Evolutionary conservation across 2,888 invertebrate genomes (phyloP), one percentile per base, ranked within the genome.

Genomic region (Synergus umbraculus): DNA sequence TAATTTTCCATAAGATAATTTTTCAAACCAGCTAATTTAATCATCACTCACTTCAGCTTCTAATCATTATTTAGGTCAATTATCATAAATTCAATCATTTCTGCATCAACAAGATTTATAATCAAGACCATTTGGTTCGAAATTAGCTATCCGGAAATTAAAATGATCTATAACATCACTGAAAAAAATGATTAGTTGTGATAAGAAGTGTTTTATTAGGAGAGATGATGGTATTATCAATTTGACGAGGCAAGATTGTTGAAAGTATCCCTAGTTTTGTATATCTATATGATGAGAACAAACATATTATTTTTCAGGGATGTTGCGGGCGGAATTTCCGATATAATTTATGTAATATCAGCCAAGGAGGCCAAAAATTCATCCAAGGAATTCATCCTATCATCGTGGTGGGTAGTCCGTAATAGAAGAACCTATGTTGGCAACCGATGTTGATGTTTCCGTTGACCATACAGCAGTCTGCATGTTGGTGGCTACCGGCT

Each of bases 401-500:
- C 54, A 54, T 54, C 54, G 54, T n/a, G n/a, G 54, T n/a, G n/a
- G 54, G 54, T 54, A 54, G 49, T 15, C 4, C 49, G 13, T 49
- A 15, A 49, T 49, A 49, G 49, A n/a, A 7, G n/a, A 49, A 49
- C 49, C 9, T 54, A 54, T 54, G n/a, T n/a, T n/a, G 8, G n/a
- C 60, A 18, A 60, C 22, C 60, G 5, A 60, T 60, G 22, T 60
- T 60, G 60, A 60, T 12, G 22, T 22, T 60, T 60, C 22, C 8
- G 49, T 73, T 73, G 22, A 49, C 69, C 49, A 49, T 29, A 49
- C 49, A 29, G 49, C 18, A 44, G 67, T 49, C 69, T 15, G 67
- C 29, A 44, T 69, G 46, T 37, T 69, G 69, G 46, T 73, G 37
- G 73, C 54, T 73, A 54, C 73, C n/a, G 73, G 81, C 82, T 80